These are phyloP conservation scores for Melanotaenia duboulayi DNA, from an alignment of 2,113 vertebrate species.

Conservation along the genomic window DNA sequence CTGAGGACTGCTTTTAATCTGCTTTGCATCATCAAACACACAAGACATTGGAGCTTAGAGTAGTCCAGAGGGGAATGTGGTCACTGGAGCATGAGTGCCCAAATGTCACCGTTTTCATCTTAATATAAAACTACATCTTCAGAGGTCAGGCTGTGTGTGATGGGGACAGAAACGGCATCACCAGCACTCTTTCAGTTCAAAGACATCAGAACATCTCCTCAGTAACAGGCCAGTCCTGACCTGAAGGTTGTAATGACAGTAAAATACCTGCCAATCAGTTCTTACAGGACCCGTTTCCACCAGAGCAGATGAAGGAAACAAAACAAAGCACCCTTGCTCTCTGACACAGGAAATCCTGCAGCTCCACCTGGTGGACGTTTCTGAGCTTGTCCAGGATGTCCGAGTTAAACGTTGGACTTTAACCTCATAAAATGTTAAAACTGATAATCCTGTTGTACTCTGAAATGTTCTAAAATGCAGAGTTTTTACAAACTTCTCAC, in stretches of 20 bases:
- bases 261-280: neutral
- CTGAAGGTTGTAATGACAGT: neutral
- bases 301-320: conserved; percentile 4
- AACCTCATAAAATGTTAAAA: too few species aligned
- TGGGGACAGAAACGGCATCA: neutral
- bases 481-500: too few species aligned
- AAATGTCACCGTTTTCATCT: conserved; percentile 59
- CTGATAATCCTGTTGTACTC: too few species aligned
- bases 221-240: neutral
- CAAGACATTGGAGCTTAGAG: conserved; percentile 47
- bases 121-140: conserved; percentile 45
- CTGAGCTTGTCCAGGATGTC: neutral
- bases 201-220: neutral
- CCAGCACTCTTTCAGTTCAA: neutral
- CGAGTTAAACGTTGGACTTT: too few species aligned
- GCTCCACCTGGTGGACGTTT: conserved; percentile 50
- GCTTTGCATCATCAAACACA: conserved; percentile 52
- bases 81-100: conserved; percentile 29
- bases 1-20: conserved; percentile 47
- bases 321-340: neutral
- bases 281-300: neutral
- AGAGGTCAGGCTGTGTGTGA: conserved; percentile 29
- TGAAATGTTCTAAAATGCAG: too few species aligned
- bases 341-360: conserved; percentile 16
- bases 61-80: conserved; percentile 34